Evolutionary conservation across 30 jellyfish, hydroid and myxozoan genomes (phyloP), one percentile per base, ranked within the genome.

Genomic region (Mastigias papua): DNA sequence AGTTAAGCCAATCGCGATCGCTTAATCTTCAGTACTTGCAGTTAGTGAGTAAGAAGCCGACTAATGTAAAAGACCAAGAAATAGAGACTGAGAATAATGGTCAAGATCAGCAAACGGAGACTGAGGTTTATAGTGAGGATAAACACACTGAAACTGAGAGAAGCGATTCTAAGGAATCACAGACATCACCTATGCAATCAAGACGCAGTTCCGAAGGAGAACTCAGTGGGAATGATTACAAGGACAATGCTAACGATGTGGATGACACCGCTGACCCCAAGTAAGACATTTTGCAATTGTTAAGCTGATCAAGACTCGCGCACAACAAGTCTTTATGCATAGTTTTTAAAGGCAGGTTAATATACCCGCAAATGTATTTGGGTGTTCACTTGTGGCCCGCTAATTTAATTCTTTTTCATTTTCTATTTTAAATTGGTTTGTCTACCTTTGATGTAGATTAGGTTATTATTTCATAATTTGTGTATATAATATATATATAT

Each of bases 121-220:
- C 96, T 0, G 91, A 63, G 29, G 60, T 33, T 20, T 66, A 62
- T 22, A 76, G 48, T 22, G 89, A 67, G 42, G 96, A 87, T 68
- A 77, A 87, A 42, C 88, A 69, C 72, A 87, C 96, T 0, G 96
- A 87, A 50, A 87, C 96, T 2, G 91, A 62, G 79, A 69, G 86
- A 54, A 87, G 84, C 28, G 85, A 76, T 20, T 87, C 88, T 21
- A 77, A 68, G 28, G 96, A 87, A 13, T 69, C 89, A 17, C 85
- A 76, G 28, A 87, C 96, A 75, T 87, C 96, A 27, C 96, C 96
- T 2, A 75, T 69, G 86, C 68, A 86, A 51, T 77, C 90, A 27
- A 28, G 90, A 21, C 78, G 50, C 22, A 75, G 16, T 65, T 87
- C 90, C 29, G 35, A 62, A 5, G 34, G 48, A 61, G 87, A 68